Base-by-base conservation (phyloP, 2,113 vertebrate genomes). In the Lampris megalopsis region DNA sequence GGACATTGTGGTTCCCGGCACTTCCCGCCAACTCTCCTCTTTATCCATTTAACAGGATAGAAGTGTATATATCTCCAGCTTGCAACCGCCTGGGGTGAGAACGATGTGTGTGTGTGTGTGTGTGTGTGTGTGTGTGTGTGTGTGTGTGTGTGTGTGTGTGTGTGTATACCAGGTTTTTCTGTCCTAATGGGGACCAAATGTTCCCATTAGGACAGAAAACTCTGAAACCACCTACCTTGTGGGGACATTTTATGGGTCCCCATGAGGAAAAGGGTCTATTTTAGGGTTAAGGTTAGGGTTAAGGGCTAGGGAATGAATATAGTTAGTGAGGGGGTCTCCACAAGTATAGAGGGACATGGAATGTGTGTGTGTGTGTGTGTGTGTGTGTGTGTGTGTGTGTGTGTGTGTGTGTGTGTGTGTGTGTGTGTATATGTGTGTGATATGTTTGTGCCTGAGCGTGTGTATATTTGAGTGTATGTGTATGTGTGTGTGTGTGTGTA, bases 11-110 rank as follows among this genome's bases (percentile, higher is more conserved):
- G 70, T 71, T 77, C 73, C 41, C 70, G 63, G 59, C 73, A 77
- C 68, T 69, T 79, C 62, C 63, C 56, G 83, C 52, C 66, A 80
- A 61, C 76, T 67, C 9, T 35, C 61, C 43, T 84, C 73, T 82
- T 86, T 81, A 82, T 82, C 85, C 83, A 86, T 79, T 88, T 90
- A 79, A 60, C 78, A 73, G 38, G 49, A 65, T 60, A 75, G 42
- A 76, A 63, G 52, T 76, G 73, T 56, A 75, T 81, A 85, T 66
- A 41, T 75, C 63, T 73, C 36, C 37, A 56, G 41, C 67, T 38
- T 71, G 47, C 73, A 60, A 35, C 37, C 36, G 57, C 71, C 63
- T 61, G 54, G 1, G 63, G 56, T 38, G 50, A 70, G 11, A 35
- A 36, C 4, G 35, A 58, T 41, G 41, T 9, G 59, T 35, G 38